A percentile compares a stretch with the other conserved stretches of the same genome.
phyloP scores from a whole-genome alignment of 2,888 invertebrate species.

The Synanthedon andrenaeformis region DNA sequence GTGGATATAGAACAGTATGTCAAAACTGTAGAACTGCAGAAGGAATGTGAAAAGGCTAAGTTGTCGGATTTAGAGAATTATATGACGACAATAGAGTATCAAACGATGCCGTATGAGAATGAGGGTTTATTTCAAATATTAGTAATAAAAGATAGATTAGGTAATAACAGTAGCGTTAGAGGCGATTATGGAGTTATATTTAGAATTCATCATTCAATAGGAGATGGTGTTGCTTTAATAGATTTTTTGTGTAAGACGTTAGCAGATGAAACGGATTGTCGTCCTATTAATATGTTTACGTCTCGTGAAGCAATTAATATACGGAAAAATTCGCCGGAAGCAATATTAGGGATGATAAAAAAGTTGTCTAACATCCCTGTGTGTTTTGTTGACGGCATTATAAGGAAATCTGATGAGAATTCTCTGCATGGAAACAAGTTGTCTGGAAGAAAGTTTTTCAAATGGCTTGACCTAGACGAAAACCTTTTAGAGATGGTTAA shows the following conservation, averaged over 20 bases:
- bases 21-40: conserved; percentile 38
- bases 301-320: conserved; percentile 14
- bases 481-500: conserved; percentile 39
- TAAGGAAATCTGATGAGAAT: conserved; percentile 42
- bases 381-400: conserved; percentile 27
- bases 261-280: conserved; percentile 33
- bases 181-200: conserved; percentile 53
- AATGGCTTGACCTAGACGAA: conserved; percentile 42
- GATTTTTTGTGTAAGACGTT: conserved; percentile 55
- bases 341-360: conserved; percentile 22
- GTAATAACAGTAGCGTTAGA: conserved; percentile 15
- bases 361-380: conserved; percentile 26
- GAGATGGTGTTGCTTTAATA: conserved; percentile 64
- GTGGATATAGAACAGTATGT: conserved; percentile 52
- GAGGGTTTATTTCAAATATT: conserved; percentile 64
- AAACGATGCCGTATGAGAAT: conserved; percentile 50
- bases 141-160: conserved; percentile 32
- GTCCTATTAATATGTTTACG: conserved; percentile 16
- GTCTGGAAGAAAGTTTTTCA: conserved; percentile 46
- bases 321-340: conserved; percentile 12
- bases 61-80: conserved; percentile 35
- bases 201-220: conserved; percentile 67
- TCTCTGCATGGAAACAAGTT: conserved; percentile 51
- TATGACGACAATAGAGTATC: conserved; percentile 42
- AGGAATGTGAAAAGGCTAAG: conserved; percentile 20